Evolutionary conservation across 1,140 invertebrate genomes (phyloP), one percentile per base, ranked within the genome.

Genomic region (Apocrypta bakeri): DNA sequence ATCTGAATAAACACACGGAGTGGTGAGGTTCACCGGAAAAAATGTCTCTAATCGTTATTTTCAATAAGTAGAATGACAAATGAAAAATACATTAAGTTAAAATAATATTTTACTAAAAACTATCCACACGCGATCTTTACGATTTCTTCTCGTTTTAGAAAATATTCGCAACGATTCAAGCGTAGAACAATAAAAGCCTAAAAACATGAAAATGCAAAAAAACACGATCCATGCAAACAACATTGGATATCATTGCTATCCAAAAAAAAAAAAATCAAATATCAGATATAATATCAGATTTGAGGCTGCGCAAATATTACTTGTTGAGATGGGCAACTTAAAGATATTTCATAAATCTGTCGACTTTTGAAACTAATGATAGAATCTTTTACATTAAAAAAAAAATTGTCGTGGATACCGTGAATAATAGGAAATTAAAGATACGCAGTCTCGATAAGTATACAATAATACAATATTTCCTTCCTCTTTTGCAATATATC

Each of bases 31-130:
- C 63, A 12, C 17, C 61, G 1, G n/a, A 72, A 80, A 7, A 74
- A 14, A 74, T 37, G n/a, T 73, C 29, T 33, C 56, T 24, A 69
- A 31, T 48, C 40, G 42, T 21, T 37, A n/a, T 75, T 68, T 56
- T 66, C 9, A 66, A 68, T 14, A 61, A 74, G 11, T n/a, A n/a
- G 21, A 29, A 81, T 40, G 64, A 27, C 25, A 77, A 71, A 82
- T 69, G 29, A 14, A 76, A 75, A 68, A 76, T 77, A 77, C 48
- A 66, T 33, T 21, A 75, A 56, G 68, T 71, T 61, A 77, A 76
- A 69, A 68, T 42, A 48, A 73, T 48, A 12, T 64, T n/a, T 14
- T 17, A 68, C 66, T 56, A 75, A 48, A 40, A 78, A 48, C 25
- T 42, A 68, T 63, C 8, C 14, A 69, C 42, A 68, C 12, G 24